Percentiles rank a stretch among this genome's conserved stretches.
Conservation (phyloP, 2,888 invertebrate species). For the Drosophila quinaria region DNA sequence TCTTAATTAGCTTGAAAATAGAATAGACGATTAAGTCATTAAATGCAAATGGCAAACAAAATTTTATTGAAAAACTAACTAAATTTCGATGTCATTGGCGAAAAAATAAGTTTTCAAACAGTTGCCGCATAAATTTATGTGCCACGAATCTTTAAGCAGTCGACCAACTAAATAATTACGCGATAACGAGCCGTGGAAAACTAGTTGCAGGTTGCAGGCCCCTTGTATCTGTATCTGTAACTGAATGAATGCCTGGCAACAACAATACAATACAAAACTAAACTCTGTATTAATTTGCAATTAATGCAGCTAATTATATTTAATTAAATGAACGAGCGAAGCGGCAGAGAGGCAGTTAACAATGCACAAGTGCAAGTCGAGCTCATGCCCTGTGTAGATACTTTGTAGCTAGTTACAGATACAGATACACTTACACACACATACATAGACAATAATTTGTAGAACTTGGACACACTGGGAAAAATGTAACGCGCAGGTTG, state of each 20-base stretch:
- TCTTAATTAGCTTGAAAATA: slow-evolving; percentile 20
- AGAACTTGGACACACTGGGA: slow-evolving; percentile 72
- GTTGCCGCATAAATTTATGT: slow-evolving; percentile 41
- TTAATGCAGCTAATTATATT: slow-evolving; percentile 82
- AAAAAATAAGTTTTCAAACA: slow-evolving; percentile 19
- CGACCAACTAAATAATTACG: slow-evolving; percentile 63
- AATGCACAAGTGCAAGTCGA: slow-evolving; percentile 53
- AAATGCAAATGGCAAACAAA: slow-evolving; percentile 54
- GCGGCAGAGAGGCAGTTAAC: slow-evolving; percentile 54
- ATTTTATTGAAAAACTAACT: background rate
- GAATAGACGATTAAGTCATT: slow-evolving; percentile 47
- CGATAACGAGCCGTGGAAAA: slow-evolving; percentile 73
- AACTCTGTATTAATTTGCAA: slow-evolving; percentile 83
- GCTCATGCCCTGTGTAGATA: slow-evolving; percentile 46
- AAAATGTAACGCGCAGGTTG: slow-evolving; percentile 75
- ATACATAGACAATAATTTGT: slow-evolving; percentile 47
- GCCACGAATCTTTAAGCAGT: slow-evolving; percentile 38
- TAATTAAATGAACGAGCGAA: slow-evolving; percentile 79
- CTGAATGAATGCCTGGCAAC: slow-evolving; percentile 49
- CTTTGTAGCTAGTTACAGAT: slow-evolving; percentile 37
- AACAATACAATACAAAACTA: slow-evolving; percentile 63
- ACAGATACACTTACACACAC: slow-evolving; percentile 35
- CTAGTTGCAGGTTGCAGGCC: slow-evolving; percentile 56
- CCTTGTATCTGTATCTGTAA: background rate
- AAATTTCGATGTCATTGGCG: slow-evolving; percentile 36